These are phyloP conservation scores for Caloenas nicobarica DNA, from an alignment of 2,113 vertebrate genomes.

Conservation along the genomic window DNA sequence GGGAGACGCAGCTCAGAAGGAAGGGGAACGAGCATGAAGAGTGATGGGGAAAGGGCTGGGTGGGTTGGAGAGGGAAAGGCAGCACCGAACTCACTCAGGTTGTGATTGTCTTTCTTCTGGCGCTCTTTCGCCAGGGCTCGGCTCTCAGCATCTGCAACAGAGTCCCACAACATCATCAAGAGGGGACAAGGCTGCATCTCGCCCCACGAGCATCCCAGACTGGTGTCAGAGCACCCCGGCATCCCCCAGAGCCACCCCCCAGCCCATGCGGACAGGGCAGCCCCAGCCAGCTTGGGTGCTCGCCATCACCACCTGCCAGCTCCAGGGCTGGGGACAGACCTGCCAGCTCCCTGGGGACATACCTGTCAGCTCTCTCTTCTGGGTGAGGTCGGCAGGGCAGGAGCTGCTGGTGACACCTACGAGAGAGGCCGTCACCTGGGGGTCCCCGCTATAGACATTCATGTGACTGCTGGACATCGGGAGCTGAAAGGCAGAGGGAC, in stretches of 20 bases:
- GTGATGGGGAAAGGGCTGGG: background rate
- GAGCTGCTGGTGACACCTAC: constrained; percentile 96
- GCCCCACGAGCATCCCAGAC: rapidly evolving
- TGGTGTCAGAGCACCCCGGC: rapidly evolving
- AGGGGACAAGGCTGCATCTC: background rate
- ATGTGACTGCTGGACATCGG: constrained; percentile 95
- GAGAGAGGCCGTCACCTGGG: constrained; percentile 87
- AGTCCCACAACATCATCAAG: constrained; percentile 7
- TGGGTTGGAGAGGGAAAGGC: background rate
- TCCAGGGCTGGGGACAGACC: background rate
- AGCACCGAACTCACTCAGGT: constrained; percentile 84
- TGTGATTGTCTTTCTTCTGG: constrained; percentile 99
- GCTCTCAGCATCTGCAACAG: constrained; percentile 85
- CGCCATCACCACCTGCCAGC: rapidly evolving
- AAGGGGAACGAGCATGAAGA: background rate
- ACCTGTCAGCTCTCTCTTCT: constrained; percentile 95
- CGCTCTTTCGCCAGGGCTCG: constrained; percentile 93
- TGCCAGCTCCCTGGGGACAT: background rate
- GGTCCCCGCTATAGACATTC: constrained; percentile 90
- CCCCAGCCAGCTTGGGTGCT: rapidly evolving
- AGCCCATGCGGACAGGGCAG: background rate
- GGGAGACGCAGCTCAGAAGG: background rate
- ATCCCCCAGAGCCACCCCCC: background rate
- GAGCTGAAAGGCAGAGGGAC: constrained; percentile 76
- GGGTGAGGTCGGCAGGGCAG: constrained; percentile 92